Evolutionary conservation across 1,140 invertebrate genomes (phyloP).

Genomic region (Brachionus paranguensis): DNA sequence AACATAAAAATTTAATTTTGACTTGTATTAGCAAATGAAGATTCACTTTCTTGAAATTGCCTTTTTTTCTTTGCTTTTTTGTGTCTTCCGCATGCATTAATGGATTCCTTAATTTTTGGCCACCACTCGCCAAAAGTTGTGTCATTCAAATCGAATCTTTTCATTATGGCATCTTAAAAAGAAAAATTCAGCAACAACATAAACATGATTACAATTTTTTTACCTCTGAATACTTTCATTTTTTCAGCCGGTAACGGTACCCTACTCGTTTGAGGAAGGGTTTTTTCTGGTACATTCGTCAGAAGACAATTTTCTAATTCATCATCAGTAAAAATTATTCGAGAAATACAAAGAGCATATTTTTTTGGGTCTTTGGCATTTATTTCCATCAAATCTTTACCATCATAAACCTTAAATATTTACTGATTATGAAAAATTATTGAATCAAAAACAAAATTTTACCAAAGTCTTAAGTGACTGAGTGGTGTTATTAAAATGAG

Average conservation of each 20-base stretch:
- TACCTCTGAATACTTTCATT: slow-evolving; percentile 27
- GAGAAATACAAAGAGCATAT: slow-evolving; percentile 3
- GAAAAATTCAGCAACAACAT: not conserved
- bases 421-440: not conserved
- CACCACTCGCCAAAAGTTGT: slow-evolving; percentile 5
- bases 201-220: not conserved
- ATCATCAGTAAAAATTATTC: not conserved
- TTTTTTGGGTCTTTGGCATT: slow-evolving; percentile 10
- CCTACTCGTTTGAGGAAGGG: not conserved
- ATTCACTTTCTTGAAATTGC: not conserved
- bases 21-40: not conserved
- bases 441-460: not conserved
- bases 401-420: not conserved
- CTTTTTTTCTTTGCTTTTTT: slow-evolving; percentile 22
- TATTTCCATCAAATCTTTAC: slow-evolving; percentile 8
- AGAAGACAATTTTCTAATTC: slow-evolving; percentile 2
- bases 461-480: not conserved
- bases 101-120: slow-evolving; percentile 4
- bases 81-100: slow-evolving; percentile 1
- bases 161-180: not conserved
- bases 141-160: slow-evolving; percentile 19
- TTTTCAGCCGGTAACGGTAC: not conserved
- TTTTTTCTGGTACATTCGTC: not conserved
- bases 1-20: not conserved
- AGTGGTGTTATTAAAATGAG: not conserved